phyloP scores from a whole-genome alignment of 2,797 vertebrate species.

The Hylomyscus alleni region DNA sequence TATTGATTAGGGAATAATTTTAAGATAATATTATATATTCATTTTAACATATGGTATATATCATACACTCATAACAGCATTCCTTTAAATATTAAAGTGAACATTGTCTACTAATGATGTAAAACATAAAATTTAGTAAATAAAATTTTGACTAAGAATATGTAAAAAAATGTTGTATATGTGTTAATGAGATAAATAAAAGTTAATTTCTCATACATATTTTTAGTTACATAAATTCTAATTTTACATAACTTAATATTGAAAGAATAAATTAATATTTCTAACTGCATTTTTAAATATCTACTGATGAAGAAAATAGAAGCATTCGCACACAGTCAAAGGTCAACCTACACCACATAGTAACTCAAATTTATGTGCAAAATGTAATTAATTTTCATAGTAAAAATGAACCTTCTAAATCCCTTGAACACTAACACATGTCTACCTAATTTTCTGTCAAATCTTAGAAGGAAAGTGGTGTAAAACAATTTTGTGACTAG shows the following conservation, averaged over 20 bases:
- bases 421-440: neutral
- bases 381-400: neutral
- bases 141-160: neutral
- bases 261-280: neutral
- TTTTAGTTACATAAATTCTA: neutral
- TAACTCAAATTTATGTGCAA: neutral
- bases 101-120: neutral
- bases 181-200: neutral
- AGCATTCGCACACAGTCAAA: neutral
- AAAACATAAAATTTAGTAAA: neutral
- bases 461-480: neutral
- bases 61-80: neutral
- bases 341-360: neutral
- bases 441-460: slow-evolving; percentile 1
- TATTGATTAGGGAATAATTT: neutral
- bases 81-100: neutral
- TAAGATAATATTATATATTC: neutral
- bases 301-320: neutral
- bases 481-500: neutral
- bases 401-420: neutral
- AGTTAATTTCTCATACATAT: neutral
- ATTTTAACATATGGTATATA: neutral
- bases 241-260: neutral
- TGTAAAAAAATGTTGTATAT: neutral
- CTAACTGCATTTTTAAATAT: neutral